A percentile compares a stretch with the other conserved stretches of the same genome.
Conservation (phyloP, 2,797 vertebrate genomes). For the Eulemur rubriventer region DNA sequence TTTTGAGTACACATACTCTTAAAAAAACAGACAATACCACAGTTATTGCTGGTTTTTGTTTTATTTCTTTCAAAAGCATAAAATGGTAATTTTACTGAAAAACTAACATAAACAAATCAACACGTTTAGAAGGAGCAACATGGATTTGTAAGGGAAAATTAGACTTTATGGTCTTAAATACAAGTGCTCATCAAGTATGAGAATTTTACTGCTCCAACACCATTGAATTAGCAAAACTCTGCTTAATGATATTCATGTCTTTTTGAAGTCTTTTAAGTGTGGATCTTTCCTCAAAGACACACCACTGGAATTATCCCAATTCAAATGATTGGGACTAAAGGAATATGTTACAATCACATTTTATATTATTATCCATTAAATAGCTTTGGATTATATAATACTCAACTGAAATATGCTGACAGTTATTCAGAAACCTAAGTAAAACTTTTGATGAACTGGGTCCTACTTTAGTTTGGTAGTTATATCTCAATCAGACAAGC, state of each 20-base stretch:
- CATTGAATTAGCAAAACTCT: slow-evolving; percentile 39
- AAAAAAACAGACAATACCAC: not conserved
- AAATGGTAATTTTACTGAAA: not conserved
- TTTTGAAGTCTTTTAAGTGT: slow-evolving; percentile 48
- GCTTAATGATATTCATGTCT: slow-evolving; percentile 41
- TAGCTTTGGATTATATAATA: slow-evolving; percentile 73
- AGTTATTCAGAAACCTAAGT: slow-evolving; percentile 88
- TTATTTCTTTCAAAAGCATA: not conserved
- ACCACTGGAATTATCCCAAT: slow-evolving; percentile 60
- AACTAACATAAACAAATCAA: not conserved
- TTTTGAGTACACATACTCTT: not conserved
- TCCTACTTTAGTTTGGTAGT: slow-evolving; percentile 81
- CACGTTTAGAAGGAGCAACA: not conserved
- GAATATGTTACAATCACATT: slow-evolving; percentile 70
- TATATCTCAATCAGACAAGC: slow-evolving; percentile 83
- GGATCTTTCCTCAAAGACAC: slow-evolving; percentile 41
- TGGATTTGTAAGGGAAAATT: not conserved
- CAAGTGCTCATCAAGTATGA: not conserved
- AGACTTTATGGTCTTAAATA: not conserved
- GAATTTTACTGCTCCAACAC: slow-evolving; percentile 25
- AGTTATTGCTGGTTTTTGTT: not conserved
- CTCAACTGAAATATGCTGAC: slow-evolving; percentile 70
- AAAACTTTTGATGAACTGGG: slow-evolving; percentile 84
- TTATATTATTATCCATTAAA: slow-evolving; percentile 73
- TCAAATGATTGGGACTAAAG: slow-evolving; percentile 59